Percentiles rank a stretch among this genome's conserved stretches.
phyloP scores from a whole-genome alignment of 2,888 invertebrate species.

The Ophioninae sp. region DNA sequence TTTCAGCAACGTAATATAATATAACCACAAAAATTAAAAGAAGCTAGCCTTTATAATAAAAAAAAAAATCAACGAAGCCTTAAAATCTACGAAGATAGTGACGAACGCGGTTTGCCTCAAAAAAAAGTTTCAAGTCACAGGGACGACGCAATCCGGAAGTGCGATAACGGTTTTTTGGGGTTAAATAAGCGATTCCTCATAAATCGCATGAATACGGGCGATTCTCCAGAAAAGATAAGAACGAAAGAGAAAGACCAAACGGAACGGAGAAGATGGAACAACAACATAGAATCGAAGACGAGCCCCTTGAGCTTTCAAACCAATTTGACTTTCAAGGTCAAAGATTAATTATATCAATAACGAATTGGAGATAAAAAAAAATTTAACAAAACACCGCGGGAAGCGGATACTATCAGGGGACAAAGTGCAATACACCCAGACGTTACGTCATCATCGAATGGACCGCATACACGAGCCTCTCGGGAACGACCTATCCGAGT shows the following conservation, averaged over 20 bases:
- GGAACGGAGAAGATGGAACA: neutral
- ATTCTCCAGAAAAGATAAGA: neutral
- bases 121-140: too few species aligned
- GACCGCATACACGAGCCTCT: conserved; percentile 75
- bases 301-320: conserved; percentile 12
- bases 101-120: too few species aligned
- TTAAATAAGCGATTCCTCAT: too few species aligned
- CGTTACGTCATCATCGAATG: conserved; percentile 69
- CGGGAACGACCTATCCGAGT: conserved; percentile 69
- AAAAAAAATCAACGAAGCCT: too few species aligned
- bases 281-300: neutral
- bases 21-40: too few species aligned
- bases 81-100: too few species aligned
- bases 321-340: neutral
- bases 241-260: neutral
- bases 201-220: too few species aligned
- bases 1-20: too few species aligned
- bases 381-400: neutral
- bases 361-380: conserved; percentile 16
- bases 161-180: too few species aligned
- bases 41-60: too few species aligned
- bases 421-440: neutral
- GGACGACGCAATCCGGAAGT: too few species aligned
- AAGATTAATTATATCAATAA: conserved; percentile 24
- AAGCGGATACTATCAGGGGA: neutral